These are phyloP conservation scores for Lepidothrix coronata DNA, from an alignment of 2,113 vertebrate species.

Conservation along the genomic window DNA sequence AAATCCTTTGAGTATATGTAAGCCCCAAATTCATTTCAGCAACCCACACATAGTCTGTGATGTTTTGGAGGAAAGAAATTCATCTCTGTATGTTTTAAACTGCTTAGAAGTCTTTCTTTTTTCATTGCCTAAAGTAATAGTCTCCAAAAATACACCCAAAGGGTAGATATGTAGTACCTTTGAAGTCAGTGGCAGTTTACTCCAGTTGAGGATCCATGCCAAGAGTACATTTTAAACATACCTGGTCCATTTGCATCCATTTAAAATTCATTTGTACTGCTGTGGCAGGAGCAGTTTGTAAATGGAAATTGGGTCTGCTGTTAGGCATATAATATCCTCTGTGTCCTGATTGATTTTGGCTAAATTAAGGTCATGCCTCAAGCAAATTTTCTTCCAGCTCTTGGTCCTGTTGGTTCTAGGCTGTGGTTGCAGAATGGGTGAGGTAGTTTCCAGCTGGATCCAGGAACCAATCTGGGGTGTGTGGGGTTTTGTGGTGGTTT, in stretches of 20 bases:
- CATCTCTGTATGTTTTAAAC: neutral
- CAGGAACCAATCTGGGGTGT: neutral
- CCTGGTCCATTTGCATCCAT: slow-evolving; percentile 37
- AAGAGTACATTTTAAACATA: neutral
- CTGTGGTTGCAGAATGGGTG: neutral
- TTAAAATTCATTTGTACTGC: neutral
- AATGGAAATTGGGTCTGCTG: neutral
- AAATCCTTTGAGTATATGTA: neutral
- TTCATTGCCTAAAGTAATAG: slow-evolving; percentile 14
- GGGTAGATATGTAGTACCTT: slow-evolving; percentile 1
- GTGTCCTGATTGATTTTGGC: neutral
- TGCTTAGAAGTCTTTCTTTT: neutral
- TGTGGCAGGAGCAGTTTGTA: neutral
- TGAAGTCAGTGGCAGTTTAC: slow-evolving; percentile 14
- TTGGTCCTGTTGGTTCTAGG: neutral
- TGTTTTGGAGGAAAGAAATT: slow-evolving; percentile 3
- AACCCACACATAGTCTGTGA: neutral
- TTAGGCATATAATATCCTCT: neutral
- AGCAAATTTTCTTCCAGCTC: neutral
- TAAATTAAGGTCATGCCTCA: neutral
- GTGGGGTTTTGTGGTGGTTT: neutral
- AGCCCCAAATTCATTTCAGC: neutral
- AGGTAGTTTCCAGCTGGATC: neutral
- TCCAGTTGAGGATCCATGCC: neutral
- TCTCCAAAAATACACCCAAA: neutral